These are phyloP conservation scores for Macropodus opercularis DNA, from an alignment of 2,797 vertebrate genomes.

Conservation along the genomic window DNA sequence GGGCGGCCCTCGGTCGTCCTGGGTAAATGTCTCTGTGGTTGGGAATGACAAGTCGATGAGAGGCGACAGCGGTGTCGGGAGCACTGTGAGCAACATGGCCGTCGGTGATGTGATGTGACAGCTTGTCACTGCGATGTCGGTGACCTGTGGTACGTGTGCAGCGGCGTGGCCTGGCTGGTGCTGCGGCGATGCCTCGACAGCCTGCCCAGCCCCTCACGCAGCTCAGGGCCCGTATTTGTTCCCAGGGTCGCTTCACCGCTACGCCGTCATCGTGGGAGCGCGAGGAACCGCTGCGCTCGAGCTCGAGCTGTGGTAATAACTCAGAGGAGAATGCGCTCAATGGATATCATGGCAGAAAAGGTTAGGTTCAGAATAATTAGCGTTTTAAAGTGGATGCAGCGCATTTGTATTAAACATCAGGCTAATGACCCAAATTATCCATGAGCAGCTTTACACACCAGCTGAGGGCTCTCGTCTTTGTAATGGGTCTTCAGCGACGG, in stretches of 20 bases:
- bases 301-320: constrained; percentile 32
- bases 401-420: neutral
- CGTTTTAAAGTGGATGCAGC: neutral
- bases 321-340: constrained; percentile 21
- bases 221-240: constrained; percentile 18
- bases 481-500: constrained; percentile 11
- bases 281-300: constrained; percentile 19
- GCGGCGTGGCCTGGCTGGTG: constrained; percentile 66
- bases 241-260: constrained; percentile 29
- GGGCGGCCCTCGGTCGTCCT: constrained; percentile 43
- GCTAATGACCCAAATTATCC: constrained; percentile 6
- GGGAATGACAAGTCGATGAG: constrained; percentile 70
- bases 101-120: constrained; percentile 81
- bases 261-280: constrained; percentile 12
- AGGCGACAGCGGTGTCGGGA: constrained; percentile 81
- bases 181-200: constrained; percentile 51
- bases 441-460: constrained; percentile 10
- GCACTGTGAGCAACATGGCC: constrained; percentile 72
- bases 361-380: neutral
- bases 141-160: constrained; percentile 67
- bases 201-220: constrained; percentile 1
- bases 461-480: constrained; percentile 8
- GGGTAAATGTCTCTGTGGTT: constrained; percentile 62
- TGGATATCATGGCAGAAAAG: constrained; percentile 17
- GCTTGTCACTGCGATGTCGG: constrained; percentile 77